Evolutionary conservation across 1,140 invertebrate species (phyloP), one percentile per base, ranked within the genome.

Genomic region (Brachionus plicatilis): DNA sequence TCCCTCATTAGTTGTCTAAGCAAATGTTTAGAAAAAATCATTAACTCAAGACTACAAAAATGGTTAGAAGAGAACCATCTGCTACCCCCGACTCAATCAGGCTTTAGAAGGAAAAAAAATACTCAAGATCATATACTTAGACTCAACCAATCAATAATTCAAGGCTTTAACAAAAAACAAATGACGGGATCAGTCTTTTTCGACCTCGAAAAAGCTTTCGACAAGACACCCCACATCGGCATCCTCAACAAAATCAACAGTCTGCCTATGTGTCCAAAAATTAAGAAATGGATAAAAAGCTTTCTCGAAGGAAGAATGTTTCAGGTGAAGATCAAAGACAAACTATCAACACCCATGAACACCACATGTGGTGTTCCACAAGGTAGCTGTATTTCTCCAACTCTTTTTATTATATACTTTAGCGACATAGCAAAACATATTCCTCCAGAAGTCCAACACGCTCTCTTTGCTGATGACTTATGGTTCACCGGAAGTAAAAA

Each of bases 141-240:
- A 29, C 29, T 29, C 29, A 29, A 29, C 29, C 29, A 29, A 29
- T 29, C 29, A 29, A 29, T 29, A 29, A 29, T 29, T 29, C 29
- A 29, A 29, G 29, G 29, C 29, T 29, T 29, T 29, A 29, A 29
- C 29, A 29, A 29, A 29, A 29, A 29, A 29, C 29, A 29, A 29
- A 29, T 29, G 29, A 29, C 29, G 29, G 29, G 29, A 29, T 29
- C 29, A 29, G 29, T 29, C 29, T 29, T 29, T 29, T 29, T 29
- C 29, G 29, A 29, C 29, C 29, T 29, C 29, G 29, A 29, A 29
- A 29, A 29, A 29, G 29, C 29, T 29, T 29, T 29, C 29, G 29
- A 29, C 29, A 0, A 27, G 78, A 87, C 89, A 0, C 89, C 89
- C 88, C 85, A 87, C 12, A 75, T 87, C 9, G 89, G 87, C 0